These are phyloP conservation scores for Leucoraja erinaceus DNA, from an alignment of 2,113 vertebrate species.

Conservation along the genomic window DNA sequence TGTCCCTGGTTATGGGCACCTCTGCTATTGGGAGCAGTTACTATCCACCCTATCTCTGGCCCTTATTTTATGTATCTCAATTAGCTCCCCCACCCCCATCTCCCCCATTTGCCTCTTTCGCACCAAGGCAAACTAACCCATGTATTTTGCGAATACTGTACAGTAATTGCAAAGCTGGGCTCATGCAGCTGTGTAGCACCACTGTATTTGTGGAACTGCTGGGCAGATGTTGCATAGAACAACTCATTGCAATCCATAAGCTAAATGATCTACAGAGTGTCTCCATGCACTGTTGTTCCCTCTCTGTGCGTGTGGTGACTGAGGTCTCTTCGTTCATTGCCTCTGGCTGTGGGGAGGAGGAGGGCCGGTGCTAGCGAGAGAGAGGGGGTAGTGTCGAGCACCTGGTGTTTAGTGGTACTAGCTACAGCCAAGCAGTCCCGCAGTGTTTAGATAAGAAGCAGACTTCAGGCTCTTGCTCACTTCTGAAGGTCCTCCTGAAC, in stretches of 20 bases:
- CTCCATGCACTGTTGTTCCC: background rate
- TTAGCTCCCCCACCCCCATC: background rate
- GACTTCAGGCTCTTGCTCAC: background rate
- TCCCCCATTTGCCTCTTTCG: no score
- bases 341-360: background rate
- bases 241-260: background rate
- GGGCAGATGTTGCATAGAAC: background rate
- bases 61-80: background rate
- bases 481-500: slow-evolving; percentile 16
- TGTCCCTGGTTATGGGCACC: no score
- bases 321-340: background rate
- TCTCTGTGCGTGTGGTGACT: background rate
- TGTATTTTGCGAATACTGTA: background rate
- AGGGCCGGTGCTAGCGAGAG: background rate
- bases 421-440: background rate
- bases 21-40: no score
- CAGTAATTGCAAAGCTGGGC: background rate
- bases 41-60: background rate
- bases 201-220: background rate
- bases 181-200: background rate
- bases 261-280: no score
- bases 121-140: background rate
- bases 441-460: background rate
- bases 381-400: background rate
- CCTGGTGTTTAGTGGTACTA: background rate